Conservation (phyloP, 2,888 invertebrate genomes). For the Eupithecia insigniata region DNA sequence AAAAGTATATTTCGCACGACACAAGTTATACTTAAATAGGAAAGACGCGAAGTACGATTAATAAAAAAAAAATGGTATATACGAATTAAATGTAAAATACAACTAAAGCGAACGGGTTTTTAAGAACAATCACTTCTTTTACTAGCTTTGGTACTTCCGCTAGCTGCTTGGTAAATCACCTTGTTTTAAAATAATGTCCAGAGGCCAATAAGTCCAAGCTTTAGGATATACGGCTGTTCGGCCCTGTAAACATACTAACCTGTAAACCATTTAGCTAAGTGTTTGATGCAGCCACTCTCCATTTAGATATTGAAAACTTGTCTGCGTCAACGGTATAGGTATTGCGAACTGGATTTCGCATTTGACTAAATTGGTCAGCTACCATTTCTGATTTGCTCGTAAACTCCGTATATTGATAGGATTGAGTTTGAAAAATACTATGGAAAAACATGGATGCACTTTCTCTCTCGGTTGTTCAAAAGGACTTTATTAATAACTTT, state of each 20-base stretch:
- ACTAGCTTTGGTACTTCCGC: no score
- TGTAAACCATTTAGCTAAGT: conserved; percentile 74
- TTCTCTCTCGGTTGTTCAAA: background rate
- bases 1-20: no score
- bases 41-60: no score
- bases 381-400: conserved; percentile 29
- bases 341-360: conserved; percentile 35
- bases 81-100: no score
- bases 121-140: no score
- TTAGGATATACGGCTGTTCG: conserved; percentile 40
- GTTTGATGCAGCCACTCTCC: conserved; percentile 67
- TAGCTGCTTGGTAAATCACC: no score
- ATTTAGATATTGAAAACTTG: conserved; percentile 74
- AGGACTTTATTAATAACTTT: background rate
- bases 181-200: conserved; percentile 19
- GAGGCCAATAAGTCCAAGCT: conserved; percentile 36
- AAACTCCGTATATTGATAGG: conserved; percentile 26
- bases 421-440: conserved; percentile 9
- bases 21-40: no score
- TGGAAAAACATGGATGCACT: background rate
- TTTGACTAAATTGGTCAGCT: conserved; percentile 44
- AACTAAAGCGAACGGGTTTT: no score
- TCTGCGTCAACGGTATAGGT: conserved; percentile 48
- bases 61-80: no score
- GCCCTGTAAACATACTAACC: conserved; percentile 59